A percentile compares a stretch with the other conserved stretches of the same genome.
These are phyloP conservation scores for Crossocerus cetratus DNA, from an alignment of 2,888 invertebrate species.

Conservation along the genomic window DNA sequence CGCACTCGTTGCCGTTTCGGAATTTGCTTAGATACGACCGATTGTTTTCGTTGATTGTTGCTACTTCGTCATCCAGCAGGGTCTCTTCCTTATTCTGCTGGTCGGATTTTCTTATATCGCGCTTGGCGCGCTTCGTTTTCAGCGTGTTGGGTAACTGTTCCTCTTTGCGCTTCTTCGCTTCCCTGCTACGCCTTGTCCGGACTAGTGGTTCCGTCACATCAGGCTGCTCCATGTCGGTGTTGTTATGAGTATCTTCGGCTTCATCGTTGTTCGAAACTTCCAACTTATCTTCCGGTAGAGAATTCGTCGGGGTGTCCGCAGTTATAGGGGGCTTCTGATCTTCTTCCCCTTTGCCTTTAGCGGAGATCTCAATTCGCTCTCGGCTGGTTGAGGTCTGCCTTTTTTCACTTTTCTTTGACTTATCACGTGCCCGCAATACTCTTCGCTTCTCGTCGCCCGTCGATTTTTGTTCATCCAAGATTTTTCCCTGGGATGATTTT, in stretches of 20 bases:
- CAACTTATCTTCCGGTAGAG: constrained; percentile 31
- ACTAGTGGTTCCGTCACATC: constrained; percentile 58
- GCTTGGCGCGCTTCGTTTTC: constrained; percentile 61
- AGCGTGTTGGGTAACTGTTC: constrained; percentile 44
- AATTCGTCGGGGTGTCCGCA: constrained; percentile 23
- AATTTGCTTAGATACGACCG: constrained; percentile 60
- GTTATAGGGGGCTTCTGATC: constrained; percentile 23
- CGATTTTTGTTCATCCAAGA: constrained; percentile 52
- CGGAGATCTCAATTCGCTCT: constrained; percentile 37
- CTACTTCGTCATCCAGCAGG: constrained; percentile 73
- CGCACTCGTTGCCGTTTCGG: constrained; percentile 49
- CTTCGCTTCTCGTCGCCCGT: constrained; percentile 63
- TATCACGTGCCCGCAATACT: constrained; percentile 68
- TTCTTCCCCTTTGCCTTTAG: constrained; percentile 46
- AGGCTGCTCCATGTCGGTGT: constrained; percentile 66
- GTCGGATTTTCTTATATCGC: constrained; percentile 59
- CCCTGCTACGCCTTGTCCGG: constrained; percentile 68
- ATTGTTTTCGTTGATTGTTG: constrained; percentile 73
- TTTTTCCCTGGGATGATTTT: constrained; percentile 13
- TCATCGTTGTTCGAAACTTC: constrained; percentile 67
- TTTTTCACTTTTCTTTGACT: constrained; percentile 59
- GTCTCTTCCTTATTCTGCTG: constrained; percentile 74
- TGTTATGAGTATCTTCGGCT: constrained; percentile 72
- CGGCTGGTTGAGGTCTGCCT: constrained; percentile 33
- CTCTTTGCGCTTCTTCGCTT: constrained; percentile 67